Conservation (phyloP, 2,797 vertebrate species). For the Fistularia commersonii region DNA sequence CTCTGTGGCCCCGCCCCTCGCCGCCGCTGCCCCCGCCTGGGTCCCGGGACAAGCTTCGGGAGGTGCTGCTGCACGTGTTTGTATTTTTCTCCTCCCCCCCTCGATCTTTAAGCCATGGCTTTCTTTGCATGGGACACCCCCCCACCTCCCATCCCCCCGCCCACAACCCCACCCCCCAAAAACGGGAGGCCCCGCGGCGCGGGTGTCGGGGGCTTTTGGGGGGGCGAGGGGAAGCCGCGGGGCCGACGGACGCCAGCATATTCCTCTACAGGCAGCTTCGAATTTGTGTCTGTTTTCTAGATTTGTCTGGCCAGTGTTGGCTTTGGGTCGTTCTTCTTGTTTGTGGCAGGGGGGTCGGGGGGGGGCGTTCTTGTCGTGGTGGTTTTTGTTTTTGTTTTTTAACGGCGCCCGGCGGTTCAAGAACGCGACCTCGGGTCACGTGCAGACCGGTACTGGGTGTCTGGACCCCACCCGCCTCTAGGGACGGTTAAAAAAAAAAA, state of each 20-base stretch:
- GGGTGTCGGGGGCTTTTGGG: constrained; percentile 77
- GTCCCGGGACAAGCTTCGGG: constrained; percentile 51
- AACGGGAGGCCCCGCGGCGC: constrained; percentile 62
- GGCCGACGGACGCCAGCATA: constrained; percentile 70
- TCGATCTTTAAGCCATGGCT: too few relatives aligned
- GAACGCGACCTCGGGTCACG: too few relatives aligned
- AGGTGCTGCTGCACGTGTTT: constrained; percentile 67
- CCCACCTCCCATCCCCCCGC: too few relatives aligned
- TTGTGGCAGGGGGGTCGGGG: constrained; percentile 16
- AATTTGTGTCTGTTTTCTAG: constrained; percentile 63
- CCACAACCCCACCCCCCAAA: too few relatives aligned
- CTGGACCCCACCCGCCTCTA: too few relatives aligned
- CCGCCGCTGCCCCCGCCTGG: constrained; percentile 34
- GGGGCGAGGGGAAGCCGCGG: constrained; percentile 44
- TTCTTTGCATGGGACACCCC: neutral
- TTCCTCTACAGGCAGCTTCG: constrained; percentile 73
- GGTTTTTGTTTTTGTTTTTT: too few relatives aligned
- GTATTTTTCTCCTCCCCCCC: constrained; percentile 43
- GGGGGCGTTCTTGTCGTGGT: too few relatives aligned
- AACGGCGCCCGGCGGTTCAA: too few relatives aligned
- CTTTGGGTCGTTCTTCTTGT: constrained; percentile 13
- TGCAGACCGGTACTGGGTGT: too few relatives aligned
- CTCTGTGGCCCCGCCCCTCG: too few relatives aligned
- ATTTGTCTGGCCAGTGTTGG: constrained; percentile 47
- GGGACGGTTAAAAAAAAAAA: too few relatives aligned